phyloP scores from a whole-genome alignment of 2,113 vertebrate species.

The Boleophthalmus pectinirostris region DNA sequence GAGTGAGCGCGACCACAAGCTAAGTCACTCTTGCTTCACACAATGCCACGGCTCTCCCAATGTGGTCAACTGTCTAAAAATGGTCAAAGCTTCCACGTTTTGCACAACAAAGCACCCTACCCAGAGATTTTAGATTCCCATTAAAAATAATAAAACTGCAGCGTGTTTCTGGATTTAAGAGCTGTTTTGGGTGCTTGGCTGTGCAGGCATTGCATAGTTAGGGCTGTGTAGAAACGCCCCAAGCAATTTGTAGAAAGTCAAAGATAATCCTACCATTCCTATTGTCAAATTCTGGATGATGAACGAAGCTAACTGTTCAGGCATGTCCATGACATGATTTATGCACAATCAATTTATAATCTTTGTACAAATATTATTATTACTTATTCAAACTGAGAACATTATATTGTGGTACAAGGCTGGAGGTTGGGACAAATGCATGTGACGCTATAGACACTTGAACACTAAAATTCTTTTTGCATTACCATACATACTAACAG shows the following conservation, averaged over 20 bases:
- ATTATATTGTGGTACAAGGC: not conserved
- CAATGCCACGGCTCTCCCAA: slow-evolving; percentile 50
- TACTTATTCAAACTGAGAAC: not conserved
- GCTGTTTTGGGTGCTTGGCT: not conserved
- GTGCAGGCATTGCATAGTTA: not conserved
- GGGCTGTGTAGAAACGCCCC: slow-evolving; percentile 22
- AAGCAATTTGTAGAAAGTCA: slow-evolving; percentile 20
- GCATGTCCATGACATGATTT: not conserved
- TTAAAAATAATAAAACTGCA: slow-evolving; percentile 1
- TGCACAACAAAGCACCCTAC: slow-evolving; percentile 54
- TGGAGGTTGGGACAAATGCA: slow-evolving; percentile 22
- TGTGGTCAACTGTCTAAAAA: slow-evolving; percentile 50
- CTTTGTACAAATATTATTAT: not conserved
- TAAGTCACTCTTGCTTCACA: slow-evolving; percentile 56
- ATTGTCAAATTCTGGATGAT: slow-evolving; percentile 23
- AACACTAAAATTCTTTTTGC: slow-evolving; percentile 15
- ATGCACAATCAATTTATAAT: not conserved
- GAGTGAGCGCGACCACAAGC: slow-evolving; percentile 53
- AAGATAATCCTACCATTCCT: not conserved
- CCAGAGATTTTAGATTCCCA: slow-evolving; percentile 34
- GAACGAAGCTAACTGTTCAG: slow-evolving; percentile 1
- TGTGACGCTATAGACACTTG: not conserved
- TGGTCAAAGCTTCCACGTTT: slow-evolving; percentile 37
- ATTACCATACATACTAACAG: slow-evolving; percentile 9
- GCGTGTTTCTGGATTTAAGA: slow-evolving; percentile 21